Evolutionary conservation across 2,113 vertebrate species (phyloP).

Genomic region (Vidua macroura): DNA sequence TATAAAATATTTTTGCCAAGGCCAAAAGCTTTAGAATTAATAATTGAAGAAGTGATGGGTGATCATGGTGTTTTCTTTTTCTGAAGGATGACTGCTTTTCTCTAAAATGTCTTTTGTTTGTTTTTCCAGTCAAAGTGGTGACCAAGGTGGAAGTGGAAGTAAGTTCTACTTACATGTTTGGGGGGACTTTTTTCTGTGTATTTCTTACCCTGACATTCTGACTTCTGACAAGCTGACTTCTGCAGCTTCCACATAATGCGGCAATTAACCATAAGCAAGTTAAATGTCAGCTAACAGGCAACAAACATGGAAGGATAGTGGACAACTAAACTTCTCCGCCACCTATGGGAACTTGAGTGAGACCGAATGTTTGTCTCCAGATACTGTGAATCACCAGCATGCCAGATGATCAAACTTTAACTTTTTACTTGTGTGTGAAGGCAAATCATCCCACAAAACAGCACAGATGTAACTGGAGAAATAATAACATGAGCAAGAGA

Average conservation of each 20-base stretch:
- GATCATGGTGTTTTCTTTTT: background rate
- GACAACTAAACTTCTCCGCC: background rate
- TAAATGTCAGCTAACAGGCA: background rate
- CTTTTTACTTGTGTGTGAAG: background rate
- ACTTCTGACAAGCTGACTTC: background rate
- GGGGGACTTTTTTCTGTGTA: background rate
- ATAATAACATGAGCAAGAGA: background rate
- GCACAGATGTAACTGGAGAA: background rate
- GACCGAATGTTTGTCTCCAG: background rate
- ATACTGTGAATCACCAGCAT: background rate
- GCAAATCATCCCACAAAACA: background rate
- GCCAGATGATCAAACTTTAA: background rate
- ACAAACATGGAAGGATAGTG: background rate
- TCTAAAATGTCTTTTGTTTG: conserved; percentile 4
- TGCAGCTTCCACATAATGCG: background rate
- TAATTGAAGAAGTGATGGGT: background rate
- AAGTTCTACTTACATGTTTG: conserved; percentile 11
- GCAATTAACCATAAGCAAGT: background rate
- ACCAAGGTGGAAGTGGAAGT: conserved; percentile 74
- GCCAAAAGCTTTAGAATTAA: background rate
- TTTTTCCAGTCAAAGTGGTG: conserved; percentile 62
- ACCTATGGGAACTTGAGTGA: background rate
- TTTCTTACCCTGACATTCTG: background rate
- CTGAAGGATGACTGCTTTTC: background rate
- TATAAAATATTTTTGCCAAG: background rate